Conservation (phyloP, 2,113 vertebrate genomes). For the Toxostoma redivivum region DNA sequence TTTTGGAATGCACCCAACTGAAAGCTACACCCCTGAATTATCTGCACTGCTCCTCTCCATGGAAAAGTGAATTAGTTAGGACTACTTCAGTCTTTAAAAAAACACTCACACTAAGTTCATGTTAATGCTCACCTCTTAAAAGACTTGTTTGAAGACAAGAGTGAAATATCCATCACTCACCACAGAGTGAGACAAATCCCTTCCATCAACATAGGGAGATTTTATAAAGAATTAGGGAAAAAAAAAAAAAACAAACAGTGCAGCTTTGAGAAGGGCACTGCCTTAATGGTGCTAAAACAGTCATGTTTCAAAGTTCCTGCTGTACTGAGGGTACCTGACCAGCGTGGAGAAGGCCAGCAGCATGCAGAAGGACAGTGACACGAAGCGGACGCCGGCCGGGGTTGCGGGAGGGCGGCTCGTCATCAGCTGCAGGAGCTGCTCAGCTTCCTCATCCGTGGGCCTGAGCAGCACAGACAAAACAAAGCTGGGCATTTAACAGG, state of each 20-base stretch:
- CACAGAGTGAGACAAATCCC: not conserved
- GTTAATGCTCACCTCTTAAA: not conserved
- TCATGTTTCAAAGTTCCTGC: not conserved
- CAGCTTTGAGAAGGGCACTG: not conserved
- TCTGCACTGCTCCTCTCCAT: not conserved
- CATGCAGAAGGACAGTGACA: slow-evolving; percentile 94
- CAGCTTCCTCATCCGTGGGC: slow-evolving; percentile 95
- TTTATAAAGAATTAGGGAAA: not conserved
- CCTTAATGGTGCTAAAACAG: not conserved
- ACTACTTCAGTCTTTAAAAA: not conserved
- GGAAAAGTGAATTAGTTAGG: not conserved
- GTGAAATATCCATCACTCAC: not conserved
- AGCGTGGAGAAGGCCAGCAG: slow-evolving; percentile 93
- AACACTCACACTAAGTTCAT: not conserved
- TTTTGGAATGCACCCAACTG: not conserved
- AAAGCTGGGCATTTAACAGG: not conserved
- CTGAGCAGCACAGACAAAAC: slow-evolving; percentile 53
- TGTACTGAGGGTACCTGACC: slow-evolving; percentile 80
- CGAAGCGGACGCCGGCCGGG: slow-evolving; percentile 94
- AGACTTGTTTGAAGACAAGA: not conserved
- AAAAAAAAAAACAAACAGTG: not conserved
- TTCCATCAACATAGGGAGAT: fast-evolving
- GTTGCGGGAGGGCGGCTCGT: slow-evolving; percentile 95
- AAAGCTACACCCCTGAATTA: not conserved
- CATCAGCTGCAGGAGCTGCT: slow-evolving; percentile 95